Evolutionary conservation across 2,113 vertebrate genomes (phyloP), one percentile per base, ranked within the genome.

Genomic region (Sinocyclocheilus anophthalmus): DNA sequence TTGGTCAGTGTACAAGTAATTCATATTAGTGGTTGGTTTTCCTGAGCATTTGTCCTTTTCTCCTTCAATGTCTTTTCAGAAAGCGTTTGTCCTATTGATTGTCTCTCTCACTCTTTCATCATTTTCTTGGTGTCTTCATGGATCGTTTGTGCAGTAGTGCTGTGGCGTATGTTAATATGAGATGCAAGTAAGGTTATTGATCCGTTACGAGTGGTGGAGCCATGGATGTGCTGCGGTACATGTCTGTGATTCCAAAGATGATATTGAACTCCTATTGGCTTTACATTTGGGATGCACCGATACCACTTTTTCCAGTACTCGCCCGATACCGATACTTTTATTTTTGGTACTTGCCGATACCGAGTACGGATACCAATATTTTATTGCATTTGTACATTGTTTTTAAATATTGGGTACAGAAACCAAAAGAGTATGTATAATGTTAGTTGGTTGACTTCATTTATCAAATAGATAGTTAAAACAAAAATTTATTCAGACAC

Each of bases 181-280:
- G 75, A 83, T 69, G 26, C 37, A 24, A 87, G 33, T 57, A 85
- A 45, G 50, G 26, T 11, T 70, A 81, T 84, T 84, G 75, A 81
- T 85, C 33, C 45, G 14, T 77, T 85, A 50, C n/a, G 18, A 67
- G 57, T 2, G 20, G 24, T 16, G 11, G 59, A 39, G 57, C 37
- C 70, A 18, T 76, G 42, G 50, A 50, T 83, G 24, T 61, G 39
- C 42, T 82, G 13, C 12, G 22, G 39, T 50, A 69, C 61, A 72
- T 55, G 30, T 69, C 77, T 65, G 42, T 33, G 59, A 7, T 20
- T 53, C 24, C 9, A 65, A 20, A 50, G 39, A 48, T 8, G 3
- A 16, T 42, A 24, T n/a, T 24, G 13, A 48, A n/a, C 30, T 37
- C 4, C 11, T 63, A 63, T 69, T 81, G 61, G n/a, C 9, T 80